Evolutionary conservation across 2,797 vertebrate genomes (phyloP), one percentile per base, ranked within the genome.

Genomic region (Centropyge bicolor): DNA sequence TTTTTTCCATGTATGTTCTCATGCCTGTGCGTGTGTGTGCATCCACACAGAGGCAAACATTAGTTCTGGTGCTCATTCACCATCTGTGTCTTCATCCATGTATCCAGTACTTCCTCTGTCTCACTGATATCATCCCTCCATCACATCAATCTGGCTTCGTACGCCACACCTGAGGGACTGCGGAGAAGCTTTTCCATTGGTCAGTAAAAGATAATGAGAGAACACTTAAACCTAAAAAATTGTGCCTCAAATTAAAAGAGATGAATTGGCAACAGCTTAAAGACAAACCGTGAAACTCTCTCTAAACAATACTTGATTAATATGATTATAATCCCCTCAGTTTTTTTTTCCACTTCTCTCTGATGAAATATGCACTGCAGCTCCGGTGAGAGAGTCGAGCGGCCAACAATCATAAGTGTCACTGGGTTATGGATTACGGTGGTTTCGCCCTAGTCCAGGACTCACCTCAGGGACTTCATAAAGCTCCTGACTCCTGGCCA

Each of bases 401-500:
- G 61, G 86, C 86, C 87, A 88, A 72, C 49, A 86, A 77, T 88
- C 88, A 79, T 74, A 89, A 83, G 84, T 91, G 82, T 91, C 91
- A 90, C 80, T 80, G 86, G 84, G 91, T 92, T 86, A 93, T 92
- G 82, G 87, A 94, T 90, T 89, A 87, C 83, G 78, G 83, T 67
- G 88, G 85, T 89, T 87, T 89, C 63, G 69, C 82, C 81, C 82
- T 41, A 81, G 81, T 91, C 80, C 85, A 80, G 86, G 84, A 85
- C 83, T 88, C 82, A 92, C 89, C 91, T 93, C 86, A 40, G 91
- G 85, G 93, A 92, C 91, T 93, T 88, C 85, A 90, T 90, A 89
- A 91, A 93, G 86, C 86, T 92, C 88, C 88, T 88, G 87, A 92
- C 82, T 86, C 83, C 62, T 62, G 87, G 84, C 89, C 90, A 90